Evolutionary conservation across 2,113 vertebrate genomes (phyloP).

Genomic region (Indicator indicator): DNA sequence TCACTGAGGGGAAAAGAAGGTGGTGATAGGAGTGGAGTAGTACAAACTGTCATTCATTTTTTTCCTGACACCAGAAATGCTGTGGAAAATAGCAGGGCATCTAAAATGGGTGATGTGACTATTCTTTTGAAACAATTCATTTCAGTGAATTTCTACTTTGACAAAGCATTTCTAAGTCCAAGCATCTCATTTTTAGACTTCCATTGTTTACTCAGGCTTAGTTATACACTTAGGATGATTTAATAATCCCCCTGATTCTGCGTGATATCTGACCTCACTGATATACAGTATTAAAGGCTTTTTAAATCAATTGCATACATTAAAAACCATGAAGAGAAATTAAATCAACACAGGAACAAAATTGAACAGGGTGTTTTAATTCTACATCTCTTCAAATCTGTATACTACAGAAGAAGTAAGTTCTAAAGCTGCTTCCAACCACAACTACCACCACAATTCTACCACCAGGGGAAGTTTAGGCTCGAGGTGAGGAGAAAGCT

Average conservation of each 20-base stretch:
- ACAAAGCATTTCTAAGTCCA: not conserved
- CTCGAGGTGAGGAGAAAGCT: no score
- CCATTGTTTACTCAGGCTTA: not conserved
- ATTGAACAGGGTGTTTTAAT: not conserved
- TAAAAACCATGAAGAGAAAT: not conserved
- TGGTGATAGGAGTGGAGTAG: not conserved
- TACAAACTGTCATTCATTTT: not conserved
- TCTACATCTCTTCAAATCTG: not conserved
- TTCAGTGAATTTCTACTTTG: not conserved
- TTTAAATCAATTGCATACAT: not conserved
- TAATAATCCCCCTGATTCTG: not conserved
- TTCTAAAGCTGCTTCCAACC: not conserved
- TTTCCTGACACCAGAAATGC: not conserved
- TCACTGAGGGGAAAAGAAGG: not conserved
- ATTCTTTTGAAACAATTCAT: not conserved
- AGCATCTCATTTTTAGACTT: not conserved
- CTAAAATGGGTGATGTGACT: not conserved
- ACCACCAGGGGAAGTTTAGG: no score
- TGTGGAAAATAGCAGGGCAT: not conserved
- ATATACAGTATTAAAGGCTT: not conserved
- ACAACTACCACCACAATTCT: not conserved
- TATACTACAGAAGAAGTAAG: not conserved
- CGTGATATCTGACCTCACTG: not conserved
- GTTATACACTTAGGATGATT: not conserved
- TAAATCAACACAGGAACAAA: not conserved